These are phyloP conservation scores for Pygocentrus nattereri DNA, from an alignment of 2,797 vertebrate species.

Conservation along the genomic window DNA sequence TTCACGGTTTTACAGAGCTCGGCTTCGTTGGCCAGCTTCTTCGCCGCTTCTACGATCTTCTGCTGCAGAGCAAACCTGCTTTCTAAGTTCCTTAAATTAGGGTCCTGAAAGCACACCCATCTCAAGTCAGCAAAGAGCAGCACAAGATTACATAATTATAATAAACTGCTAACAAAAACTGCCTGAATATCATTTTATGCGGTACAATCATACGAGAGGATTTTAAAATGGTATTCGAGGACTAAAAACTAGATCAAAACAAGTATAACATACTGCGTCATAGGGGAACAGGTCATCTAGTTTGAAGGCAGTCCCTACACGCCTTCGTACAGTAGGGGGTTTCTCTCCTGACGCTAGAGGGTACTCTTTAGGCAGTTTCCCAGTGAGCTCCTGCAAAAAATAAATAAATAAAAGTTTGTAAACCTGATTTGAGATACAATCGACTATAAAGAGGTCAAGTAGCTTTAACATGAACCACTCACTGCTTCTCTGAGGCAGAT, in stretches of 20 bases:
- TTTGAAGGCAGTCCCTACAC: slow-evolving; percentile 91
- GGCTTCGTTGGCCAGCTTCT: slow-evolving; percentile 87
- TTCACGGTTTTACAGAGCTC: slow-evolving; percentile 93
- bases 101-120: slow-evolving; percentile 79
- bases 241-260: neutral
- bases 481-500: slow-evolving; percentile 95
- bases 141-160: too few relatives aligned
- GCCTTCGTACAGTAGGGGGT: slow-evolving; percentile 85
- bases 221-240: too few relatives aligned
- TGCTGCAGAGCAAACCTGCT: slow-evolving; percentile 92
- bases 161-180: too few relatives aligned
- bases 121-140: neutral
- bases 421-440: neutral
- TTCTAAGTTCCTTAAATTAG: slow-evolving; percentile 90
- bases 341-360: slow-evolving; percentile 89
- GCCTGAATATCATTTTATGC: too few relatives aligned
- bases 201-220: too few relatives aligned
- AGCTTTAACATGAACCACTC: slow-evolving; percentile 64
- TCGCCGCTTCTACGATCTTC: slow-evolving; percentile 93
- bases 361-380: slow-evolving; percentile 92
- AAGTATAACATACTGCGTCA: slow-evolving; percentile 78
- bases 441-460: neutral
- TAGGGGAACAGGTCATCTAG: slow-evolving; percentile 89
- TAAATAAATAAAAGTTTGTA: slow-evolving; percentile 14
- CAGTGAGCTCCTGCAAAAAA: slow-evolving; percentile 87